Evolutionary conservation across 2,888 invertebrate genomes (phyloP).

Genomic region (Limnephilus auricula): DNA sequence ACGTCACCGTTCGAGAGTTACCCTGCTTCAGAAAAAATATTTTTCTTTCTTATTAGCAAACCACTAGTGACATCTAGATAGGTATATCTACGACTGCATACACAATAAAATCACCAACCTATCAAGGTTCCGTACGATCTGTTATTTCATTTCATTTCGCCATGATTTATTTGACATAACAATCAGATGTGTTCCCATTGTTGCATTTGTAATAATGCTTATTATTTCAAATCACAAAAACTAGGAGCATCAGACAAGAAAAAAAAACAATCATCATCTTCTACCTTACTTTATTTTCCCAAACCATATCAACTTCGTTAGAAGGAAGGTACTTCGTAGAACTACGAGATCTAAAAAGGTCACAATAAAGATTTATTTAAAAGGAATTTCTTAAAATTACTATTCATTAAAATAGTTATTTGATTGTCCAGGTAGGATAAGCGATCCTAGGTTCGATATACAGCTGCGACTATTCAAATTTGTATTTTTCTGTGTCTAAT

Average conservation of each 20-base stretch:
- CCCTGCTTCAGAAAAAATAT: no score
- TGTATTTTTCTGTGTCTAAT: no score
- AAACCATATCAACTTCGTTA: not conserved
- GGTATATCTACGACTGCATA: not conserved
- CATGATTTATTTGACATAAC: constrained; percentile 7
- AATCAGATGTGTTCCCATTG: constrained; percentile 12
- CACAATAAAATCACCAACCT: constrained; percentile 12
- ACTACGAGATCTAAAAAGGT: not conserved
- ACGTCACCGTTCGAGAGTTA: no score
- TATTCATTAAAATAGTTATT: no score
- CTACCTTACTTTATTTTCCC: not conserved
- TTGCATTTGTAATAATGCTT: not conserved
- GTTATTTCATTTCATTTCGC: not conserved
- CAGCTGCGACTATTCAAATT: no score
- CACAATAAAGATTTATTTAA: not conserved
- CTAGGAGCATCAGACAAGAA: not conserved
- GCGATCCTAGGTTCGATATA: no score
- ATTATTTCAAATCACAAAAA: not conserved
- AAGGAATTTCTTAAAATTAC: not conserved
- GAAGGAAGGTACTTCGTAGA: not conserved
- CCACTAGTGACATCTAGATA: not conserved
- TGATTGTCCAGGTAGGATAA: no score
- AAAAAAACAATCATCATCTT: not conserved
- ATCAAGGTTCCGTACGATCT: not conserved
- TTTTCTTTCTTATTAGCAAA: not conserved